These are phyloP conservation scores for Pimephales promelas DNA, from an alignment of 2,113 vertebrate species.

Conservation along the genomic window DNA sequence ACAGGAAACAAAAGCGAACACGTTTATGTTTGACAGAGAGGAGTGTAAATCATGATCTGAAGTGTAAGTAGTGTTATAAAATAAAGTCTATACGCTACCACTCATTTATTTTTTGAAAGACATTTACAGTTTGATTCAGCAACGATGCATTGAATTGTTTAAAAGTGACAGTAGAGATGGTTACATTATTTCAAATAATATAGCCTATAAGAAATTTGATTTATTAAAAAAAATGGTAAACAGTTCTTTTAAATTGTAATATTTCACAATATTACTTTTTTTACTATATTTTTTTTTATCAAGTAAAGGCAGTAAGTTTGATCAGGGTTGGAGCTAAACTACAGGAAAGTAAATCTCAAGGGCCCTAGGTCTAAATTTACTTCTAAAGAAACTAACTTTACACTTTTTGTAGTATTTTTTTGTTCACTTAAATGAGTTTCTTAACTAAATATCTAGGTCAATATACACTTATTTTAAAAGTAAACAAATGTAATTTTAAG, in stretches of 20 bases:
- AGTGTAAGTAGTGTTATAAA: not conserved
- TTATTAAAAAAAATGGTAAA: no score
- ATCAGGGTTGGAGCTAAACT: no score
- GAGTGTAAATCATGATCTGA: not conserved
- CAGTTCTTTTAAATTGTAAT: not conserved
- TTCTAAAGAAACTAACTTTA: no score
- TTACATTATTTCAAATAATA: not conserved
- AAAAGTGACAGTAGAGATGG: no score
- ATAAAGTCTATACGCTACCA: not conserved
- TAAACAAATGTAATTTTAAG: no score
- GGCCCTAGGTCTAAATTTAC: no score
- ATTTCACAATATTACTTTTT: not conserved
- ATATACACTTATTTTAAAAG: no score
- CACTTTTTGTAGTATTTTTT: no score
- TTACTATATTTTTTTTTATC: not conserved
- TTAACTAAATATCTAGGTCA: no score
- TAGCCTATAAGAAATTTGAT: not conserved
- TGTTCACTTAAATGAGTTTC: no score
- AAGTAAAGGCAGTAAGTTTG: not conserved
- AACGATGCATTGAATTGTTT: not conserved
- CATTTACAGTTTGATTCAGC: not conserved
- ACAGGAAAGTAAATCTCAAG: no score
- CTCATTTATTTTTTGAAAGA: not conserved
- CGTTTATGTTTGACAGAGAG: not conserved
- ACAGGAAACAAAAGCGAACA: not conserved